Conservation (phyloP, 2,113 vertebrate genomes). For the Empidonax alnorum region DNA sequence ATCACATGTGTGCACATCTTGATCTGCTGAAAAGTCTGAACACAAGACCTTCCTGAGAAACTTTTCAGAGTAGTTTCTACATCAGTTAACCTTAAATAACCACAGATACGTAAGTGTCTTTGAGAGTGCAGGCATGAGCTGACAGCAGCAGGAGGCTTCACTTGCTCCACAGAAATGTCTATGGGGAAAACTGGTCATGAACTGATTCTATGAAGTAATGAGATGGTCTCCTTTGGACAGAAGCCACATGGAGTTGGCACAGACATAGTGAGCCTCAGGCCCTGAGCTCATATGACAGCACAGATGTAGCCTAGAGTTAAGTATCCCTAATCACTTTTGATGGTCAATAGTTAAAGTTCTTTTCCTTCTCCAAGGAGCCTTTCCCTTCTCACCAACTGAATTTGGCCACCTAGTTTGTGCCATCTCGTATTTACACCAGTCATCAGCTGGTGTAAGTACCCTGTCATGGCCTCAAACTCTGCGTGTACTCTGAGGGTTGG, state of each 20-base stretch:
- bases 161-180: background rate
- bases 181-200: background rate
- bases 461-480: background rate
- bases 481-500: background rate
- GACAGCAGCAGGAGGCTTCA: background rate
- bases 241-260: background rate
- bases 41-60: background rate
- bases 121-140: rapidly evolving
- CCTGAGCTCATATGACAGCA: rapidly evolving
- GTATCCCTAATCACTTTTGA: background rate
- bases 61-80: background rate
- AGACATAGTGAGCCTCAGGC: background rate
- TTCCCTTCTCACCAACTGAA: background rate
- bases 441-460: background rate
- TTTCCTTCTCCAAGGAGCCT: background rate
- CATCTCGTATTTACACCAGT: background rate
- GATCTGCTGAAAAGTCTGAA: background rate
- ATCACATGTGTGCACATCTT: background rate
- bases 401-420: background rate
- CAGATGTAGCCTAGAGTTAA: background rate
- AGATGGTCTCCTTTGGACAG: background rate
- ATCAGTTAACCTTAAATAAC: background rate
- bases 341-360: rapidly evolving
- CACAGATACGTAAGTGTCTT: background rate
- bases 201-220: background rate